These are phyloP conservation scores for Bovichtus variegatus DNA, from an alignment of 2,797 vertebrate genomes.

Conservation along the genomic window DNA sequence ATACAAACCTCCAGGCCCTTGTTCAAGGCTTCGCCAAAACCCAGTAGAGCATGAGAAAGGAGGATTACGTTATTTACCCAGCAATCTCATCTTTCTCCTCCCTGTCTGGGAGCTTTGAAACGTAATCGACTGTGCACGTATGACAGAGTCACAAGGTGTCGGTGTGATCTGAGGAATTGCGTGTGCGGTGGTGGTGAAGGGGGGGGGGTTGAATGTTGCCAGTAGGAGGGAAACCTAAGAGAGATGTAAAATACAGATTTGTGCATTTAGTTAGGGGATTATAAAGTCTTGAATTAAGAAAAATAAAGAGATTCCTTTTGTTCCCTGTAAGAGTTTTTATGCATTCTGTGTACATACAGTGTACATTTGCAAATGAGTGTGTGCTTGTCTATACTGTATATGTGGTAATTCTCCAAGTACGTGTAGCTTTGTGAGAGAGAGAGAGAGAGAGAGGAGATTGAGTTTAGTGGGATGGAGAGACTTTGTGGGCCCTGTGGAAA, in stretches of 20 bases:
- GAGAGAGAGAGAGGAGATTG: conserved; percentile 57
- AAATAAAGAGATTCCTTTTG: not conserved
- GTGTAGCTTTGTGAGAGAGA: conserved; percentile 24
- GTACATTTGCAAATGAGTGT: not conserved
- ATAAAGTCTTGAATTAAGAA: not conserved
- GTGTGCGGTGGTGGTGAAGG: not conserved
- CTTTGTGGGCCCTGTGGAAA: conserved; percentile 68
- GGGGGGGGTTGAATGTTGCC: not conserved
- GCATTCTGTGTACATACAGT: not conserved
- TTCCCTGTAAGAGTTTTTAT: not conserved
- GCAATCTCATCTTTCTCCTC: conserved; percentile 18
- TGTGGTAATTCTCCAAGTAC: conserved; percentile 23
- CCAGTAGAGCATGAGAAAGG: conserved; percentile 31
- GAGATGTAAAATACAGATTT: not conserved
- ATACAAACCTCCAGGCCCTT: conserved; percentile 6
- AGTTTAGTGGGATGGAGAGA: conserved; percentile 58
- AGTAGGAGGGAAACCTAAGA: not conserved
- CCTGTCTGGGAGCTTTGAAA: conserved; percentile 13
- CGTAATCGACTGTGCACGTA: conserved; percentile 22
- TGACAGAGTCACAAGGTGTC: conserved; percentile 9
- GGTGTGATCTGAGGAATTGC: not conserved
- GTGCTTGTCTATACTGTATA: not conserved
- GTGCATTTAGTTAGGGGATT: not conserved
- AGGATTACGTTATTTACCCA: conserved; percentile 24
- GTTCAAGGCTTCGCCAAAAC: not conserved